These are phyloP conservation scores for Coleophora deauratella DNA, from an alignment of 2,888 invertebrate genomes.

Conservation along the genomic window DNA sequence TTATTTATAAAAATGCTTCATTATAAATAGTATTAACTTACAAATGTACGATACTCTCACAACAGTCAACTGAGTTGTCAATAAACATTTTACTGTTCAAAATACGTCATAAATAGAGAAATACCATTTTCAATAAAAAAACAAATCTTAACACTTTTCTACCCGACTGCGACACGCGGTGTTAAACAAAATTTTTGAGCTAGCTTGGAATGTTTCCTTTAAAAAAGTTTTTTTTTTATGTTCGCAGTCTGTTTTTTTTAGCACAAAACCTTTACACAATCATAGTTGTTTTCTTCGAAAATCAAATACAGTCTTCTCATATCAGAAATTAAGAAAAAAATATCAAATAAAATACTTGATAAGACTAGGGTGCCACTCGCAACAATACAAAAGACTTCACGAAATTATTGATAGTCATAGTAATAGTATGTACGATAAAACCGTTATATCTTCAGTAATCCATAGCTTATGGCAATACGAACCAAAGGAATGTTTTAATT, in stretches of 20 bases:
- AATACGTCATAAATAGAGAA: neutral
- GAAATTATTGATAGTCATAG: neutral
- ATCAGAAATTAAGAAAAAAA: conserved; percentile 30
- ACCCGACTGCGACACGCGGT: conserved; percentile 29
- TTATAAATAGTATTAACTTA: conserved; percentile 66
- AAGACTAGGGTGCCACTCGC: conserved; percentile 44
- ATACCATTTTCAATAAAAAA: neutral
- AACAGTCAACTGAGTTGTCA: conserved; percentile 34
- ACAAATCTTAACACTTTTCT: conserved; percentile 6
- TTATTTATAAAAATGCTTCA: conserved; percentile 65
- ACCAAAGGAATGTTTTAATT: conserved; percentile 20
- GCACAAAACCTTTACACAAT: conserved; percentile 1
- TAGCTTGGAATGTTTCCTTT: conserved; percentile 7
- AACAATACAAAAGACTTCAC: conserved; percentile 4
- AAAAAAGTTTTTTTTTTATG: conserved; percentile 3
- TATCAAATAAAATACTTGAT: conserved; percentile 31
- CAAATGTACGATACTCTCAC: conserved; percentile 41
- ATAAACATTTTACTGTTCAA: conserved; percentile 3
- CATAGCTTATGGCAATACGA: conserved; percentile 12
- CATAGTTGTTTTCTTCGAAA: conserved; percentile 28
- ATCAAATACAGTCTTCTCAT: conserved; percentile 55
- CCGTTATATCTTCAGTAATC: conserved; percentile 4
- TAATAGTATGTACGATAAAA: neutral
- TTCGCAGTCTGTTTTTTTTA: conserved; percentile 18
- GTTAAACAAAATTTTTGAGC: conserved; percentile 8